Evolutionary conservation across 2,888 invertebrate genomes (phyloP), one percentile per base, ranked within the genome.

Genomic region (Endomychus coccineus): DNA sequence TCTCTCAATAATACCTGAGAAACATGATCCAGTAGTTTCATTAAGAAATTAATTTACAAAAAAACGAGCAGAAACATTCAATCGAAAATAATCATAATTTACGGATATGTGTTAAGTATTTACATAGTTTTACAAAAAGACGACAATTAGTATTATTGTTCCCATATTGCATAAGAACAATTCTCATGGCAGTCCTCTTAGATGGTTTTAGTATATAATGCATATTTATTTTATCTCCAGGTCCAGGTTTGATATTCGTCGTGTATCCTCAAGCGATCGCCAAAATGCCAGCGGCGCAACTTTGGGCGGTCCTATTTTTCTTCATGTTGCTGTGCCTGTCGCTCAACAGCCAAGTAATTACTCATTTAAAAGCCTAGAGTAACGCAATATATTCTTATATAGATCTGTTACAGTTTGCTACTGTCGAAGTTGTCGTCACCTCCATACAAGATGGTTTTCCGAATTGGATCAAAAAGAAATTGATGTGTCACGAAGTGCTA

Each of bases 391-490:
- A 34, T 11, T 33, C 25, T 37, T 11, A 36, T 40, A 19, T 17
- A 33, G 44, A 29, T 40, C 45, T 44, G 36, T 76, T 78, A 47
- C 69, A 90, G 87, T 92, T 94, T 68, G 91, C 92, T 17, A 87
- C 90, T 44, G 90, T 92, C 28, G 92, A 94, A 70, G 92, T 92
- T 4, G 88, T 94, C 2, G 87, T 92, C 2, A 91, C 92, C 2
- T 88, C 91, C 4, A 83, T 94, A 52, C 89, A 91, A 69, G 94
- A 94, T 59, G 90, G 90, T 15, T 92, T 91, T 62, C 87, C 88
- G 0, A 78, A 80, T 44, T 84, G 85, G 80, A 87, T 92, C 40
- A 83, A 83, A 55, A 82, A 75, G 49, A 77, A 78, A 56, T 71
- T 91, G 34, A 80, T 86, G 49, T 86, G 86, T 56, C 90, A 91